phyloP scores from a whole-genome alignment of 2,113 vertebrate species.

The Ailuropoda melanoleuca region DNA sequence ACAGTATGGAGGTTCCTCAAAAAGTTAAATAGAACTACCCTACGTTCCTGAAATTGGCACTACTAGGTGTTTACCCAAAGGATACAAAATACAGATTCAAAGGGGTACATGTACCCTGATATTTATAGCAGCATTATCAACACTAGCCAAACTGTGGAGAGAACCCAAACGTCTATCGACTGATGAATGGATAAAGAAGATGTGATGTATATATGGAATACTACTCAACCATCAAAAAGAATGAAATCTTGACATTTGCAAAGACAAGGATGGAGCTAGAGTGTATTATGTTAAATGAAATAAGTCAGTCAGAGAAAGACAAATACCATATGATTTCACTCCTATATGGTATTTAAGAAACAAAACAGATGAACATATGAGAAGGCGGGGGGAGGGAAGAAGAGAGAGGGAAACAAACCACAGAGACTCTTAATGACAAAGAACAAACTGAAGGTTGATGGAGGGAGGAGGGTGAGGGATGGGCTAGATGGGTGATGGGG shows the following conservation, averaged over 20 bases:
- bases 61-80: background rate
- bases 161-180: background rate
- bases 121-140: background rate
- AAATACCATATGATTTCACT: background rate
- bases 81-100: background rate
- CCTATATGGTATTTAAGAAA: background rate
- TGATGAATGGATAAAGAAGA: background rate
- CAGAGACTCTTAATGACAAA: background rate
- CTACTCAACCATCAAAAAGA: background rate
- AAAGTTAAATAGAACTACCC: background rate
- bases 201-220: background rate
- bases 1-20: background rate
- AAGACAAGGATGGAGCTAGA: too few species aligned
- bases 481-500: background rate
- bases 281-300: too few species aligned
- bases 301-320: too few species aligned
- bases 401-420: background rate
- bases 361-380: background rate
- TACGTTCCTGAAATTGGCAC: background rate
- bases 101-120: background rate
- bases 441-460: background rate
- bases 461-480: background rate
- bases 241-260: background rate
- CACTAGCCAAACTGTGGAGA: background rate
- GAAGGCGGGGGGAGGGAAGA: background rate